Conservation (phyloP, 2,888 invertebrate species). For the Philhelius pedissequus region DNA sequence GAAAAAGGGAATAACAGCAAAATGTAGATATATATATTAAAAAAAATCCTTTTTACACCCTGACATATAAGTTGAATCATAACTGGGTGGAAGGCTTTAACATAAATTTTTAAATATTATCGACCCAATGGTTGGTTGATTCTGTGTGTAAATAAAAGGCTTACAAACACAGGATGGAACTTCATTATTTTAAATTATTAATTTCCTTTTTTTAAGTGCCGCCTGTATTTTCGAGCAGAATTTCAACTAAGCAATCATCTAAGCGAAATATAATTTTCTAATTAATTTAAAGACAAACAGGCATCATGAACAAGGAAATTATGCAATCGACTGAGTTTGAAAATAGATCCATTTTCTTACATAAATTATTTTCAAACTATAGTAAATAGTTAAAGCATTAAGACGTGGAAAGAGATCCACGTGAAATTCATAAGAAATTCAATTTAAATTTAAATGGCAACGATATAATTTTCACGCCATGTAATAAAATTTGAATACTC, state of each 20-base stretch:
- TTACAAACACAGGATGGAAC: background rate
- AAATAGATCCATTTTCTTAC: background rate
- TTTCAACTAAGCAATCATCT: too few species aligned
- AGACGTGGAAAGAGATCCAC: background rate
- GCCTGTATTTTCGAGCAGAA: too few species aligned
- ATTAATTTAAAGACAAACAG: background rate
- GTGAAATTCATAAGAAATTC: background rate
- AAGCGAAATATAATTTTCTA: background rate
- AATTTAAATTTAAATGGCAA: background rate
- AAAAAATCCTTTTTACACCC: background rate
- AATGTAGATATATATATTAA: background rate
- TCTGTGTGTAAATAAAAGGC: background rate
- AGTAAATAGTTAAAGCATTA: background rate
- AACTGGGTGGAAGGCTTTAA: background rate
- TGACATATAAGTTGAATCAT: background rate
- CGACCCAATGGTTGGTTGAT: background rate
- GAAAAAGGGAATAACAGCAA: background rate
- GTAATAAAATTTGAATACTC: background rate
- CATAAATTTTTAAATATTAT: constrained; percentile 7
- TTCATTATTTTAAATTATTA: background rate
- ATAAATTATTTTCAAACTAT: background rate
- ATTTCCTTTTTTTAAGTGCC: background rate
- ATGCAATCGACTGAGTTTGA: background rate
- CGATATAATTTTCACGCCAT: background rate
- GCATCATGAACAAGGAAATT: background rate